Base-by-base conservation (phyloP, 2,113 vertebrate genomes). In the Heterochromis multidens region DNA sequence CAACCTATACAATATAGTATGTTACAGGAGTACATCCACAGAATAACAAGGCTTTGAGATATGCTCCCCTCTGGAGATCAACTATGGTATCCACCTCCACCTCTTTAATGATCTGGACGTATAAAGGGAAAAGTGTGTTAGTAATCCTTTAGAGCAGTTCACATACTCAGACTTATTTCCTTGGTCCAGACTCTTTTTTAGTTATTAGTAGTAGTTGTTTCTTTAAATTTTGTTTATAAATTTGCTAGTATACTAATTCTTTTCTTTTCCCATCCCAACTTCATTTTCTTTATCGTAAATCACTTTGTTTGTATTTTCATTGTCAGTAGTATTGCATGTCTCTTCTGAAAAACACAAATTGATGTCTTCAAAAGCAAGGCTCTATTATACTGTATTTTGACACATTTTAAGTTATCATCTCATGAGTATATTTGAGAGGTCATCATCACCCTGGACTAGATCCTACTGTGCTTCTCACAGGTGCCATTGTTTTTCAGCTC, bases 401-500 rank as follows among this genome's bases (percentile, higher is more conserved):
- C 84, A 60, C 17, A 87, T 81, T 79, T 81, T 83, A 85, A 79
- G 80, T 43, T 60, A 58, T 83, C 56, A 33, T 89, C 37, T 74
- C 56, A 52, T 58, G 79, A 60, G 83, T 86, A 29, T 79, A 60
- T 86, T 65, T 82, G 63, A 85, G 49, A 83, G 85, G 59, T 46
- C 82, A 90, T 89, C 59, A 83, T 90, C 72, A 74, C 65, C 40
- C 33, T 43, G 84, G 23, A 82, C 83, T 86, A 77, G 65, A 91
- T 89, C 65, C 72, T 56, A 33, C 35, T 40, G 21, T 43, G 67
- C 88, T 88, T 81, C 77, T 80, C 79, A 43, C 54, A 43, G 29
- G 67, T 84, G 72, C 74, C 58, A 72, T 91, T 94, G 89, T 92
- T 72, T 83, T 83, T 54, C 46, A 40, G 83, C 78, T 81, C 56